Percentiles rank a stretch among this genome's conserved stretches.
Evolutionary conservation across 2,888 invertebrate species (phyloP).

Genomic region (Cheilosia impressa): DNA sequence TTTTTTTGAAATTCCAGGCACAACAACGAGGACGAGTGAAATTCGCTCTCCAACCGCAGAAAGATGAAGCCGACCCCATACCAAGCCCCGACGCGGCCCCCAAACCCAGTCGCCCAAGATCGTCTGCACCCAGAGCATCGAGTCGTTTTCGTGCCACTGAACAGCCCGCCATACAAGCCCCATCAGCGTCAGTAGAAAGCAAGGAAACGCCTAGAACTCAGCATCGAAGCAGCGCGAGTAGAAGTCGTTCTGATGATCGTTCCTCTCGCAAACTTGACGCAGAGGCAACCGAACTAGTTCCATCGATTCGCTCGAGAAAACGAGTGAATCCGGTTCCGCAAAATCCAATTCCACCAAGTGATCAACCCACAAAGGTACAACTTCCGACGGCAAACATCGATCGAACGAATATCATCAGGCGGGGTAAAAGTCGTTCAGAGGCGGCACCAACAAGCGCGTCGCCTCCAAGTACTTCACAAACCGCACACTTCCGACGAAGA

Average conservation of each 20-base stretch:
- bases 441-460: neutral
- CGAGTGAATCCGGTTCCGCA: neutral
- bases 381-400: conserved; percentile 66
- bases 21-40: conserved; percentile 76
- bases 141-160: conserved; percentile 53
- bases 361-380: conserved; percentile 75
- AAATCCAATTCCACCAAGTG: conserved; percentile 20
- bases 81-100: conserved; percentile 43
- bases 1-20: conserved; percentile 67
- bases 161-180: conserved; percentile 28
- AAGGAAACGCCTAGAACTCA: conserved; percentile 6
- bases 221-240: conserved; percentile 28
- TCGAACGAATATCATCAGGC: conserved; percentile 38
- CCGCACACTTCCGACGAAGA: conserved; percentile 39
- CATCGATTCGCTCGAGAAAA: conserved; percentile 54
- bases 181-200: conserved; percentile 40
- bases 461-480: conserved; percentile 1
- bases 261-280: conserved; percentile 41
- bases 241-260: conserved; percentile 39
- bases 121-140: conserved; percentile 56
- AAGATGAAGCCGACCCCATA: conserved; percentile 35
- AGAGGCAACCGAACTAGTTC: conserved; percentile 53
- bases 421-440: conserved; percentile 15
- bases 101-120: conserved; percentile 27
- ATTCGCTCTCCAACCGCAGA: conserved; percentile 41